Evolutionary conservation across 2,113 vertebrate genomes (phyloP).

Genomic region (Cheirogaleus medius): DNA sequence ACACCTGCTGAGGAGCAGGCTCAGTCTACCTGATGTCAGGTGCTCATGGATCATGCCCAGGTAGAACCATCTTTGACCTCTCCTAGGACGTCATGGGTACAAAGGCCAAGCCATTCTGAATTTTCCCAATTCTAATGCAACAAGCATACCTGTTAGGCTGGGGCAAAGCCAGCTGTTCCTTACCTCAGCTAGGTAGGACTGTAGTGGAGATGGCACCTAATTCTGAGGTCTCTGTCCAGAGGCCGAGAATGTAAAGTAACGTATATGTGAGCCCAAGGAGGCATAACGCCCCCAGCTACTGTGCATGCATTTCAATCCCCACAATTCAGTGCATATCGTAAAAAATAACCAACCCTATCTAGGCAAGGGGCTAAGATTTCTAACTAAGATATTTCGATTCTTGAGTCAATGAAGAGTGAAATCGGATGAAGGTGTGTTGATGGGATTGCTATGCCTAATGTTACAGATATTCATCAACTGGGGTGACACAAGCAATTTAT

Average conservation of each 20-base stretch:
- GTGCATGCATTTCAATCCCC: not conserved
- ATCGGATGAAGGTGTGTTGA: constrained; percentile 13
- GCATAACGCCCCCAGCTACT: not conserved
- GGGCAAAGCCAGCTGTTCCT: not conserved
- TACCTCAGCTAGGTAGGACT: not conserved
- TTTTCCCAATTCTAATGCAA: not conserved
- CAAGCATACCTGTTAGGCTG: not conserved
- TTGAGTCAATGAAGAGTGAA: constrained; percentile 55
- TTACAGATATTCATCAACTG: constrained; percentile 31
- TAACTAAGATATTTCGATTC: constrained; percentile 45
- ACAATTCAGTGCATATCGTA: not conserved
- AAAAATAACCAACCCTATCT: not conserved
- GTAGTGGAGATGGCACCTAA: not conserved
- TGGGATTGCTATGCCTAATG: not conserved
- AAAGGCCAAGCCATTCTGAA: not conserved
- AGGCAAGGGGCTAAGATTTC: constrained; percentile 28
- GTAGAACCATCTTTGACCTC: not conserved
- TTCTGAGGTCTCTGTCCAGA: not conserved
- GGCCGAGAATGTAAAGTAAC: not conserved
- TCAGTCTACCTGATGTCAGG: not conserved
- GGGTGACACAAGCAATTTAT: not conserved
- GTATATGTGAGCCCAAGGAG: not conserved
- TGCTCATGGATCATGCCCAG: not conserved
- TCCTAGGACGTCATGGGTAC: not conserved
- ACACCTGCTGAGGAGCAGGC: not conserved